Evolutionary conservation across 92 coral and sea anemone species (phyloP).

Genomic region (Hydrozoanthus gracilis): DNA sequence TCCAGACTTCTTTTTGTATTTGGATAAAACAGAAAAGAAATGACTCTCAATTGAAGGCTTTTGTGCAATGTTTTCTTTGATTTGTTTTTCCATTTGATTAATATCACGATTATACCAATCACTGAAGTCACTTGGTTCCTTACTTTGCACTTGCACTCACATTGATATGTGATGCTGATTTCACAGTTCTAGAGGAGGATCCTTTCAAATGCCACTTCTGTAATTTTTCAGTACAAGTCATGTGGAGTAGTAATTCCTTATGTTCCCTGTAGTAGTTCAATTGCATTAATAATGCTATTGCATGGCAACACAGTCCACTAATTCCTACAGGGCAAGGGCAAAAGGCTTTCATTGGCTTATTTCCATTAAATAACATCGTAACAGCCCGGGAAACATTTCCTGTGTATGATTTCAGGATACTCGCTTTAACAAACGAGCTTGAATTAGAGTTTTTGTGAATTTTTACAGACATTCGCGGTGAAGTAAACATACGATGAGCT

Average conservation of each 20-base stretch:
- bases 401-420: constrained; percentile 28
- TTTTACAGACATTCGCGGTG: constrained; percentile 25
- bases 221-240: not conserved
- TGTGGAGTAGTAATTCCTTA: not conserved
- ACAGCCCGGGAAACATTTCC: constrained; percentile 31
- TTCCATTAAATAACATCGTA: constrained; percentile 1
- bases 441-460: not conserved
- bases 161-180: constrained; percentile 44
- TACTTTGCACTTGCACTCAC: constrained; percentile 9
- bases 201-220: constrained; percentile 40
- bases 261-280: not conserved
- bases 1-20: constrained; percentile 32
- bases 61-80: constrained; percentile 33
- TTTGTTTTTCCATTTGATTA: constrained; percentile 36
- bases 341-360: constrained; percentile 10
- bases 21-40: constrained; percentile 44
- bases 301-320: constrained; percentile 34
- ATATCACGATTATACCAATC: constrained; percentile 45
- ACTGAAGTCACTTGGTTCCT: constrained; percentile 32
- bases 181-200: not conserved
- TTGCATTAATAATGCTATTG: constrained; percentile 11
- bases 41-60: constrained; percentile 43
- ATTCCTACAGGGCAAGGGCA: constrained; percentile 14
- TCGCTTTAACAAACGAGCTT: constrained; percentile 2
- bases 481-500: constrained; percentile 14